Base-by-base conservation (phyloP, 2,888 invertebrate genomes). In the Bursaphelenchus okinawaensis region DNA sequence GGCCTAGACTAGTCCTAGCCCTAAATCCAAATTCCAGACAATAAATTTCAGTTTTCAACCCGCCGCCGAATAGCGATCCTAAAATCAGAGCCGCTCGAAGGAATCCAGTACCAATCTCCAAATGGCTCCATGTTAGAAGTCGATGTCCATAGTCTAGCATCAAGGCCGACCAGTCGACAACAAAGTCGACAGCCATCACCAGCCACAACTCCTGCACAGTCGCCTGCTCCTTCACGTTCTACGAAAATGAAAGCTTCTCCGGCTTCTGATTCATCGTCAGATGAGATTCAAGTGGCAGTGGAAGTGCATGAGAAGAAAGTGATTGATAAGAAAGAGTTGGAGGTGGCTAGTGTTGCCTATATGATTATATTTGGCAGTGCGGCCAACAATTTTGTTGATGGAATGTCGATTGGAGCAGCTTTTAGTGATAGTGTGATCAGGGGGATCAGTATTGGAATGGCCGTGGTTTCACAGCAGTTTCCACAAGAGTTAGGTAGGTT, bases 371-470 rank as follows among this genome's bases (percentile, higher is more conserved):
- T 80, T 61, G 80, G 80, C 9, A 75, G 74, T 23, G 72, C 74
- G 1, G 76, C 77, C 19, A 80, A 80, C 60, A 80, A 80, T 51
- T 80, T 80, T 58, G 79, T 80, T 19, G 80, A 80, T 66, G 80
- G 80, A 59, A 79, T 80, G 79, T 78, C 78, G 27, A 79, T 75
- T 67, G 79, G 79, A 6, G 80, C 80, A 16, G 80, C 80, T 0
- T 80, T 80, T 57, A 72, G 77, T 12, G 80, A 80, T 62, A 74
- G 73, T 52, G 54, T 80, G n/a, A 52, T 77, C 12, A 62, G 76
- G 16, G 80, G 80, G 6, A 55, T 79, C 1, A 72, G 74, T 22
- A 78, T 79, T 56, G 79, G 79, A 28, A 70, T 79, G 4, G 79
- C 80, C 8, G 80, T 79, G 8, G 64, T 80, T n/a, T 78, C 76